Evolutionary conservation across 2,113 vertebrate genomes (phyloP), one percentile per base, ranked within the genome.

Genomic region (Cephalopholis sonnerati): DNA sequence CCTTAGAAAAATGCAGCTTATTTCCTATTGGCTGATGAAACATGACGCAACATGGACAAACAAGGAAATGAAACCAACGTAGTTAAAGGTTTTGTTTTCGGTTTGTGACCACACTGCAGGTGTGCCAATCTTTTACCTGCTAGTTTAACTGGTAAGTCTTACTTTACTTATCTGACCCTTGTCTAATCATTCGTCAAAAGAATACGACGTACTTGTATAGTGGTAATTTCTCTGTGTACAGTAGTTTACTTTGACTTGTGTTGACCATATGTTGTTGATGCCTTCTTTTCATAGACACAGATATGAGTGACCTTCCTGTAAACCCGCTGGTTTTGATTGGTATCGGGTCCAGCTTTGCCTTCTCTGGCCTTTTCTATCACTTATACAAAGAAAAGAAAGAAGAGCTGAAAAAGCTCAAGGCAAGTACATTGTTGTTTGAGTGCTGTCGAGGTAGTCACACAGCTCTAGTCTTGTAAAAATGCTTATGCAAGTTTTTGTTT

Each of bases 301-400:
- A 93, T 76, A 96, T 96, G 96, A 74, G 92, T 32, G 95, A 95
- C 63, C 24, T 81, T 32, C 62, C 88, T n/a, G 10, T 91, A 2
- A 91, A 74, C 67, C 86, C 93, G 0, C 51, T 94, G 79, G 89
- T 95, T 22, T 12, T 93, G 50, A 62, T 95, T 7, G 94, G 94
- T 11, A 72, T 88, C 3, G 96, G 95, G 0, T 93, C 95, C 70
- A 94, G 94, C 61, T 93, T 96, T 20, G 94, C 91, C 4, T 93
- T 94, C 67, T 95, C 95, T 7, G 85, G 90, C 2, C 55, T 96
- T 7, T 96, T 96, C 72, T 96, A 95, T 77, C 86, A 89, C 25
- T 86, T 96, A 16, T 93, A 93, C 61, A 74, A 89, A 57, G 87
- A 94, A 7, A 96, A 96, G 79, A 90, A 88, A 72, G 79, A 83